Base-by-base conservation (phyloP, 1,140 invertebrate species). In the Bombus superbus region DNA sequence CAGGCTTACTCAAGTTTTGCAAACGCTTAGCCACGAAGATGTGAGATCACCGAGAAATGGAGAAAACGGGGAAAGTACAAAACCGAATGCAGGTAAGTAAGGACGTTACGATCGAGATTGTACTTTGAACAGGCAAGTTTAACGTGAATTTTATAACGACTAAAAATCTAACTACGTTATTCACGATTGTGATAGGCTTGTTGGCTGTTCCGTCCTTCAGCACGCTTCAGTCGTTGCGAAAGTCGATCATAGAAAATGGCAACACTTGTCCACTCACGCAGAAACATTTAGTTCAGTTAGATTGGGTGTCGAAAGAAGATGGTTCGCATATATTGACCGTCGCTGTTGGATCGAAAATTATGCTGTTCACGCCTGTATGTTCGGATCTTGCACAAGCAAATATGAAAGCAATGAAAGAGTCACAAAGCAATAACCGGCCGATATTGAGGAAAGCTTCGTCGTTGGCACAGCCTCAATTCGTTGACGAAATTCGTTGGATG, bases 281-380 rank as follows among this genome's bases (percentile, higher is more conserved):
- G 92, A 98, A 98, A 94, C 97, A 98, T 94, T 94, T 98, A 9
- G 98, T 99, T 3, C 98, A 99, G 92, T 94, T 99, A 53, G 99
- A 99, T 95, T 99, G 99, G 99, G 99, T 99, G 6, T 99, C 99
- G 0, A 99, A 99, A 89, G 99, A 99, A 94, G 99, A 99, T 95
- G 99, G 99, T 5, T 99, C 98, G 0, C 99, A 99, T 95, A 98
- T 99, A 89, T 95, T 99, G 13, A 99, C 99, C 0, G 98, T 99
- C 0, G 99, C 98, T 0, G 98, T 99, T 73, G 99, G 99, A 2
- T 98, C 98, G 75, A 98, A 99, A 94, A 97, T 98, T 6, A 96
- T 98, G 93, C 92, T 98, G 0, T 98, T 98, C 81, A 98, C 98
- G 1, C 97, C 98, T 0, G 97, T 98, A 0, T 98, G 98, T 35